Evolutionary conservation across 2,888 invertebrate species (phyloP), one percentile per base, ranked within the genome.

Genomic region (Matsumyia berberina): DNA sequence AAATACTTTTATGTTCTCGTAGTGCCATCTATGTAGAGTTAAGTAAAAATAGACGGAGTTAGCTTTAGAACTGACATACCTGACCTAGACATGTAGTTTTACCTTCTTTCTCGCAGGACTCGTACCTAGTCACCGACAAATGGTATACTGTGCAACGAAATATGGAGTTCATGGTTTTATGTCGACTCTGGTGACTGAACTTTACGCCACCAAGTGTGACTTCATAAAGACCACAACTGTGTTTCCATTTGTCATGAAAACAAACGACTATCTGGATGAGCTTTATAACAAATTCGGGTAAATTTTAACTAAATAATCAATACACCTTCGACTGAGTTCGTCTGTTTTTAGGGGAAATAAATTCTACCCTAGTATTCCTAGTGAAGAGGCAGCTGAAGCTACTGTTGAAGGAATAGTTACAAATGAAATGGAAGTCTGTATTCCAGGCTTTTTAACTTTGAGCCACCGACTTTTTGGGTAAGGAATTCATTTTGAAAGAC

Each of bases 201-300:
- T 92, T 5, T 77, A 87, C 7, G 39, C 88, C 1, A 86, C 87
- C 7, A 80, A 88, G 0, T 87, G 82, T 15, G 62, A 81, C 0
- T 77, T 88, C 29, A 90, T 91, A 1, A 86, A 87, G 2, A 87
- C 88, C 1, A 87, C 87, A 8, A 89, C 88, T 2, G 89, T 90
- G 0, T 89, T 90, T 86, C 92, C 92, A 1, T 88, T 87, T 55
- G 92, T 92, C 77, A 86, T 92, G 24, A 66, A 86, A 12, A 90
- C 91, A 4, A 89, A 88, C 31, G 64, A 81, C 31, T 70, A 81
- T 37, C 51, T 87, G 3, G 37, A 73, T 8, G 72, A 86, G 3
- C 1, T 60, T 17, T 2, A 82, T 19, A 3, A 55, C 42, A 29
- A 17, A 42, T 35, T 9, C 7, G 55, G 78, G 86, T 86, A 62